Conservation (phyloP, 2,888 invertebrate species). For the Drosophila neonasuta region DNA sequence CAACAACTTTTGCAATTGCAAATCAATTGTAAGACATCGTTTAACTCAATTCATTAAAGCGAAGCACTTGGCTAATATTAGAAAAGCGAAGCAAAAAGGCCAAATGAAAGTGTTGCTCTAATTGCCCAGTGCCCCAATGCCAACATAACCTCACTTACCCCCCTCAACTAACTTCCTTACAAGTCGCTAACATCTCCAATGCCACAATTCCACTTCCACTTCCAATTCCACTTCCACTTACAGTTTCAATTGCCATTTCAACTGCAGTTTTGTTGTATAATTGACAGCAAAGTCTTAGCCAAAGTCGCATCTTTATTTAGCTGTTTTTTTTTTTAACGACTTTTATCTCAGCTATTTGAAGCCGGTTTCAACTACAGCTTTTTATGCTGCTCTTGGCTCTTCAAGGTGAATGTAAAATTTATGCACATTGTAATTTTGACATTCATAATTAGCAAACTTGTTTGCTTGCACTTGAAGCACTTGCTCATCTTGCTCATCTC, state of each 20-base stretch:
- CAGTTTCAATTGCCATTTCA: constrained; percentile 35
- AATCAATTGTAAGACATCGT: constrained; percentile 23
- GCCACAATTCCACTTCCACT: constrained; percentile 14
- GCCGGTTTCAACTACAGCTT: constrained; percentile 57
- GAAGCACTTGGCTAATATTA: constrained; percentile 2
- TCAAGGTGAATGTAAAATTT: constrained; percentile 70
- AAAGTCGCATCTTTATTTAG: constrained; percentile 15
- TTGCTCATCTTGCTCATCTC: background rate
- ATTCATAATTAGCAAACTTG: constrained; percentile 67
- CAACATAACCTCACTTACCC: background rate
- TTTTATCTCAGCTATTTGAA: constrained; percentile 46
- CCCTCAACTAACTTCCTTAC: constrained; percentile 26
- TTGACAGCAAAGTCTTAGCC: constrained; percentile 30
- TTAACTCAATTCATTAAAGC: constrained; percentile 12
- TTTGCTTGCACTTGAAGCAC: constrained; percentile 56
- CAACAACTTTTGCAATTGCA: constrained; percentile 24
- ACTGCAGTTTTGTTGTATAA: constrained; percentile 45
- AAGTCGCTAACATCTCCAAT: constrained; percentile 11
- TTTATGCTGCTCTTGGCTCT: constrained; percentile 31
- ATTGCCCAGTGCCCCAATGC: background rate
- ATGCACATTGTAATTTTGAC: constrained; percentile 52
- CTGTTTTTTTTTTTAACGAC: constrained; percentile 4
- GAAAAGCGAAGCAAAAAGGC: constrained; percentile 44
- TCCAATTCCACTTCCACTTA: constrained; percentile 24
- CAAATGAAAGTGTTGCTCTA: constrained; percentile 59